Evolutionary conservation across 2,888 invertebrate species (phyloP), one percentile per base, ranked within the genome.

Genomic region (Latrodectus hesperus): DNA sequence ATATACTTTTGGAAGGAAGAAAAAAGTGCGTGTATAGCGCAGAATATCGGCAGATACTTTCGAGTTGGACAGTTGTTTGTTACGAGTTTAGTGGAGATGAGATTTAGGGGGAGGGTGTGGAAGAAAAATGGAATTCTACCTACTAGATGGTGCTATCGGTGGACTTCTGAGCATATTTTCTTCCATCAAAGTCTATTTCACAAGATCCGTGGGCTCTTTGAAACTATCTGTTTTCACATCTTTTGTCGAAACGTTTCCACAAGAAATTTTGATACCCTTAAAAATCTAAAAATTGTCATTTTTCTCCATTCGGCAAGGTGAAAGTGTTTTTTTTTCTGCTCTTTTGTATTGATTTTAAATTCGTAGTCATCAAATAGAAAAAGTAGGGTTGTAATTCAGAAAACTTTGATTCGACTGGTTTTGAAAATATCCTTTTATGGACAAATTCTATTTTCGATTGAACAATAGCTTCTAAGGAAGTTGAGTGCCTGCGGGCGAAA

Each of bases 1-100:
- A 81, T 78, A 65, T 49, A 65, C 53, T 26, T 78, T 22, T 26
- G 60, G 65, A 12, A 51, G 53, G 70, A 79, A 67, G 74, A 78
- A 84, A 51, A 65, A 64, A 71, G 70, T 68, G 53, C 49, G n/a
- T 60, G 60, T 84, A 74, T 70, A 60, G 75, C 52, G 68, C 52
- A 60, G 75, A 68, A 79, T 84, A 84, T 84, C 79, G 79, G 38
- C 71, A 68, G 68, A 79, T 74, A 79, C 55, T 38, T 49, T 52
- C 22, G 12, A 60, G 51, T 73, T 77, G 72, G 77, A 77, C 84
- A 84, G 72, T 64, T 84, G 71, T 55, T 67, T 74, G 82, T 68
- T 82, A 82, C 67, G 71, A 52, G 75, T 65, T 64, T 16, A 38
- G 14, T 51, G 53, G 17, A 81, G n/a, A 70, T 70, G 70, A 78